Evolutionary conservation across 2,797 vertebrate genomes (phyloP).

Genomic region (Bovichtus variegatus): DNA sequence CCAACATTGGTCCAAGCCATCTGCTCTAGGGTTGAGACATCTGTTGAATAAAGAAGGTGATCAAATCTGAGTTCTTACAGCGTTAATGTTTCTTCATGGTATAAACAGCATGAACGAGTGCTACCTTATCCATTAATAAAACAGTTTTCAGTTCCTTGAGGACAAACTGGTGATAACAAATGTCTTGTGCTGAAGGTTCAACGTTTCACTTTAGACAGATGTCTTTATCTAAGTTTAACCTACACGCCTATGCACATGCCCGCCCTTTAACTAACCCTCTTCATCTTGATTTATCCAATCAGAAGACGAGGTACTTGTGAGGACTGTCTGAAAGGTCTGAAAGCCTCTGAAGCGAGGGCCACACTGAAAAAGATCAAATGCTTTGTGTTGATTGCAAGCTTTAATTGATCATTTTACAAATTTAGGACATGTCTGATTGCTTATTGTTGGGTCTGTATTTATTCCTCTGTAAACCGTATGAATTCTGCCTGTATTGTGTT

Average conservation of each 20-base stretch:
- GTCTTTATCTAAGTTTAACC: background rate
- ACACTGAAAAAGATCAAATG: slow-evolving; percentile 47
- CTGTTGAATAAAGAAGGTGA: slow-evolving; percentile 45
- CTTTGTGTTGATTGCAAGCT: slow-evolving; percentile 41
- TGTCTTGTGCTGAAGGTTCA: too few species aligned
- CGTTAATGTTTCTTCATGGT: background rate
- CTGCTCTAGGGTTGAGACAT: slow-evolving; percentile 47
- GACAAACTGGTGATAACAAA: background rate
- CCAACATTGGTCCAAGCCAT: slow-evolving; percentile 1
- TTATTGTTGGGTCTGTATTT: slow-evolving; percentile 35
- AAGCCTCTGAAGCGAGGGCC: slow-evolving; percentile 16
- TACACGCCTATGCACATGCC: too few species aligned
- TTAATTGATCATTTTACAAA: slow-evolving; percentile 37
- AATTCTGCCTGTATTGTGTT: slow-evolving; percentile 6
- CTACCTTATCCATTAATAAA: background rate
- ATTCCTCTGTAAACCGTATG: background rate
- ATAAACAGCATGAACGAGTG: background rate
- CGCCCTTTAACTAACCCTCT: too few species aligned
- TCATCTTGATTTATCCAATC: slow-evolving; percentile 67
- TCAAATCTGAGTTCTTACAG: background rate
- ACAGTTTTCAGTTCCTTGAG: background rate
- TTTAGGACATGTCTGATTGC: slow-evolving; percentile 53
- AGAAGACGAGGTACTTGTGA: slow-evolving; percentile 35
- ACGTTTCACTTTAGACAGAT: background rate
- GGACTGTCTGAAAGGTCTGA: background rate